Evolutionary conservation across 1,140 invertebrate genomes (phyloP).

Genomic region (Zaprionus vittiger): DNA sequence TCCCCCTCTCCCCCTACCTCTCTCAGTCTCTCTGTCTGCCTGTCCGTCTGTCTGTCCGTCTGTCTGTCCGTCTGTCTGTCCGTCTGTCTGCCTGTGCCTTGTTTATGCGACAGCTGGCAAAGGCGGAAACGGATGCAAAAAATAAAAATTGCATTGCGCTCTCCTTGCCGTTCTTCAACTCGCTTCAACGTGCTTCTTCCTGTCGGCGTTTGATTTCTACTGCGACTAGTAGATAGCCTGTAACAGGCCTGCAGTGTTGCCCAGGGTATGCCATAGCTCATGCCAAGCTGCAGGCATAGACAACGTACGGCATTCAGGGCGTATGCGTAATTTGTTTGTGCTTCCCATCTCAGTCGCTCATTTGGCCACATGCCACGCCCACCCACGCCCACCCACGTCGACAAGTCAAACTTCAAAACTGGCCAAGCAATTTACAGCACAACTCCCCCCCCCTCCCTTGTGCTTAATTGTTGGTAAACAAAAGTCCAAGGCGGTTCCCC

Average conservation of each 20-base stretch:
- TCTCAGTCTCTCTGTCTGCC: not conserved
- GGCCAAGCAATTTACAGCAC: slow-evolving; percentile 72
- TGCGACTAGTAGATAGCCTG: not conserved
- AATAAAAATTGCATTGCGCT: slow-evolving; percentile 28
- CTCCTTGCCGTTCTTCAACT: not conserved
- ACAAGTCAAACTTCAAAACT: slow-evolving; percentile 57
- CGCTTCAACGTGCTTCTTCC: not conserved
- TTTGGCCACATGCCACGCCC: slow-evolving; percentile 30
- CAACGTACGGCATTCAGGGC: not conserved
- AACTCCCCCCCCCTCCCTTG: slow-evolving; percentile 46
- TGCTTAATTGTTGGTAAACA: slow-evolving; percentile 79
- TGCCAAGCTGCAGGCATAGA: too few relatives aligned
- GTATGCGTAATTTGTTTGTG: not conserved
- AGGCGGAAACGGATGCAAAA: slow-evolving; percentile 46
- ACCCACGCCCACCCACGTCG: not conserved
- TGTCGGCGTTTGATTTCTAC: not conserved
- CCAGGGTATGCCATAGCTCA: too few relatives aligned
- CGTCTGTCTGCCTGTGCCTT: slow-evolving; percentile 1
- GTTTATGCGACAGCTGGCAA: slow-evolving; percentile 29
- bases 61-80: not conserved
- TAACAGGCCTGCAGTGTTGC: too few relatives aligned
- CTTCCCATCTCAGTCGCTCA: slow-evolving; percentile 5
- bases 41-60: not conserved
- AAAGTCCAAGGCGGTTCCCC: slow-evolving; percentile 46
- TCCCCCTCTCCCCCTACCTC: not conserved